These are phyloP conservation scores for Lacanobia oleracea DNA, from an alignment of 2,888 invertebrate genomes.

Conservation along the genomic window DNA sequence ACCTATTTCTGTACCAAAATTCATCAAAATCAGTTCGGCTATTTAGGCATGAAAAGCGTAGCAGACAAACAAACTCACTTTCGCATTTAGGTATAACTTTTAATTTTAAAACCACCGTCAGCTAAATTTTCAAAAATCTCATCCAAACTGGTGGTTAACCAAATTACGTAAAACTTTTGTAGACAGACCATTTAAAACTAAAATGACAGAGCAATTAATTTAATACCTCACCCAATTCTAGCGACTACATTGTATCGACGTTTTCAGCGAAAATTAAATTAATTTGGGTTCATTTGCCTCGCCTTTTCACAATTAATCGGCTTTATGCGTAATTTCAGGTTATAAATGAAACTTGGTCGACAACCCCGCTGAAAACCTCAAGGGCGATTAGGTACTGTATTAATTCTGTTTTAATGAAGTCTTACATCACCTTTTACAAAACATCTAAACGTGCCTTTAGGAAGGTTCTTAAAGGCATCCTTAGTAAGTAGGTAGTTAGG, in stretches of 20 bases:
- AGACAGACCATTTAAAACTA: conserved; percentile 17
- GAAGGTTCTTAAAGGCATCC: no score
- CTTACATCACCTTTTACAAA: conserved; percentile 20
- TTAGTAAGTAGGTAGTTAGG: background rate
- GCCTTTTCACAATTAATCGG: conserved; percentile 60
- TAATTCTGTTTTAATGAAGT: conserved; percentile 33
- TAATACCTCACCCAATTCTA: conserved; percentile 42
- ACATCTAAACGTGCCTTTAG: background rate
- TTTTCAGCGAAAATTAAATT: conserved; percentile 63
- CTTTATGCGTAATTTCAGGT: conserved; percentile 52
- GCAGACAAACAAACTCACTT: no score
- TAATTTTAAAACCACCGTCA: background rate
- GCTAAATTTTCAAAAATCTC: background rate
- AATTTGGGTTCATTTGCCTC: conserved; percentile 61
- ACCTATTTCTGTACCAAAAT: background rate
- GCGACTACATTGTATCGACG: conserved; percentile 48
- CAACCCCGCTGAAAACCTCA: conserved; percentile 44
- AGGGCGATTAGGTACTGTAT: conserved; percentile 44
- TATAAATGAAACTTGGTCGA: conserved; percentile 40
- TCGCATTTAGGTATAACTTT: no score
- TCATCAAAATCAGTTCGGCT: no score
- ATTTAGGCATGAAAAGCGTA: no score
- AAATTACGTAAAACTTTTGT: conserved; percentile 2
- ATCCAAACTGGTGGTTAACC: background rate
- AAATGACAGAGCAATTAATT: conserved; percentile 41